Conservation (phyloP, 2,797 vertebrate genomes). For the Taenioides sp. region DNA sequence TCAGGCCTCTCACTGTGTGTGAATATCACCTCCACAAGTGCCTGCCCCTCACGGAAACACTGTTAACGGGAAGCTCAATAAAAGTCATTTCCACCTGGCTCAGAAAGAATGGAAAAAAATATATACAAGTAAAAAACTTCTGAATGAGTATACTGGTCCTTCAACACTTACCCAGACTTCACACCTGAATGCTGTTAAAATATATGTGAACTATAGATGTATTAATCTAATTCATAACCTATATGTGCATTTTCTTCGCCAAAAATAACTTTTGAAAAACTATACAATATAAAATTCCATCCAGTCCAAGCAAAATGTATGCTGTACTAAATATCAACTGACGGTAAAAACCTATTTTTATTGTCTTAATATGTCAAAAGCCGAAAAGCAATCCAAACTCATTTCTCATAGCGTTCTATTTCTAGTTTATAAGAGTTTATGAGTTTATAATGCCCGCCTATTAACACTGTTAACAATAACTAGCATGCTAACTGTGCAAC, state of each 20-base stretch:
- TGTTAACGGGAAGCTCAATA: conserved; percentile 28
- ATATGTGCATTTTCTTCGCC: neutral
- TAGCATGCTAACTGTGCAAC: no score
- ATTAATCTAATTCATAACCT: neutral
- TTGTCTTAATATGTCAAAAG: neutral
- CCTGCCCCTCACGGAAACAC: conserved; percentile 53
- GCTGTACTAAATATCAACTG: neutral
- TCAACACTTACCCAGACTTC: neutral
- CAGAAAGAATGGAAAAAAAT: conserved; percentile 19
- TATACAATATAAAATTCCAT: no score
- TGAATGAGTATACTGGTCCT: neutral
- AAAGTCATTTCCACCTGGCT: conserved; percentile 37
- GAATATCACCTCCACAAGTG: conserved; percentile 52
- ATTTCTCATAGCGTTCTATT: neutral
- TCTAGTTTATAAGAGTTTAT: neutral
- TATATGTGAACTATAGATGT: neutral
- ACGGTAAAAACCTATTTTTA: neutral
- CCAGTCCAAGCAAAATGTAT: neutral
- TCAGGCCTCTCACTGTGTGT: conserved; percentile 48
- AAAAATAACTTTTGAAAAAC: neutral
- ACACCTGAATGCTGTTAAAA: neutral
- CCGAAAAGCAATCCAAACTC: neutral
- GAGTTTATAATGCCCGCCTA: no score
- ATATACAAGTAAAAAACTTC: neutral
- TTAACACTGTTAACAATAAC: no score